Base-by-base conservation (phyloP, 1,140 invertebrate species). In the Sweltsa coloradensis region DNA sequence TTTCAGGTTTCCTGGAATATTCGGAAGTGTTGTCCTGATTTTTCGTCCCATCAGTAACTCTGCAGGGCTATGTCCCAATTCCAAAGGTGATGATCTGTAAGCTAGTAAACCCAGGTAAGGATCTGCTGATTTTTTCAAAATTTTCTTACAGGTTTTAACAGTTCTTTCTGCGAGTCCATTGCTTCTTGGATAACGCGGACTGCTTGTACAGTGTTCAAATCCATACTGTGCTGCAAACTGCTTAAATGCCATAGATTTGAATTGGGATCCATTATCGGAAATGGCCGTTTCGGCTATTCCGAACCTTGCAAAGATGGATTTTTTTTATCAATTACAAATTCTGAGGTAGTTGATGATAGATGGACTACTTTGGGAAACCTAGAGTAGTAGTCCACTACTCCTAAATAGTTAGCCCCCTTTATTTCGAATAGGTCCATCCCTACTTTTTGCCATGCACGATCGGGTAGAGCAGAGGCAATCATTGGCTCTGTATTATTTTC, bases 221-320 rank as follows among this genome's bases (percentile, higher is more conserved):
- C 22, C 41, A 39, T 41, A 53, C 7, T 41, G 18, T 51, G 47
- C 48, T 2, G 39, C 5, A 50, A 54, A 53, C 6, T 41, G 7
- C 21, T 34, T 36, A 31, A 54, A 53, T 27, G 53, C 43, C 11
- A 5, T 11, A 14, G 42, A 37, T 36, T 9, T 51, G 26, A 47
- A 53, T 39, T 31, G 29, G 9, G 52, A 43, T 9, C 52, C 56
- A 51, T 62, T 58, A 49, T 69, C 66, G 6, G 59, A 57, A 3
- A 66, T 54, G 4, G 65, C 40, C 44, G 46, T 49, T 16, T 56
- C 45, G 2, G 63, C 63, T 16, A 67, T 52, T 3, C 63, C 61
- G 47, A 54, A 55, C 34, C 40, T 24, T 24, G 56, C 45, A 54
- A 66, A 62, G 6, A 59, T 52, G n/a, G 49, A 37, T 34, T 57